phyloP scores from a whole-genome alignment of 1,140 invertebrate species.

The Euglossa dilemma region DNA sequence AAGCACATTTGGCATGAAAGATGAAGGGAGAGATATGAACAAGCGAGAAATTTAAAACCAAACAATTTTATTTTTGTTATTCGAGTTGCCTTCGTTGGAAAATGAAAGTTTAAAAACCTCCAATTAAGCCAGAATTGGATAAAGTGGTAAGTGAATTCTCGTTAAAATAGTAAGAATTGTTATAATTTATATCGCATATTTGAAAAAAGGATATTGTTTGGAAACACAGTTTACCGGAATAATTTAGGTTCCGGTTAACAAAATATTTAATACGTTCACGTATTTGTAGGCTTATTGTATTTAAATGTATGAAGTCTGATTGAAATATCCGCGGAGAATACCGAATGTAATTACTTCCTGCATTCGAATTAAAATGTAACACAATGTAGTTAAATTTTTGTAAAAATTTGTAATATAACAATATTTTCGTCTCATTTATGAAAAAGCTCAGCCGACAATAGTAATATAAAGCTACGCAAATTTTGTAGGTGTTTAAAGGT shows the following conservation, averaged over 20 bases:
- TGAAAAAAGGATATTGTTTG: neutral
- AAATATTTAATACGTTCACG: neutral
- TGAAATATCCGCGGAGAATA: neutral
- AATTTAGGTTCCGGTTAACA: too few species aligned
- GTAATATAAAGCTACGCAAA: neutral
- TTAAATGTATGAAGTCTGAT: neutral
- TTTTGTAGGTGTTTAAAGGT: neutral
- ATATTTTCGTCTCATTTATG: neutral
- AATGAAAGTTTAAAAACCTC: neutral
- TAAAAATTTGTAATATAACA: neutral
- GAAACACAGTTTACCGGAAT: neutral
- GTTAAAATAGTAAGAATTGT: neutral
- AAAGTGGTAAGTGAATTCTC: neutral
- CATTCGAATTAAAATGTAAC: neutral
- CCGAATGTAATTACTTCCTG: neutral
- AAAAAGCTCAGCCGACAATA: neutral
- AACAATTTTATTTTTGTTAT: neutral
- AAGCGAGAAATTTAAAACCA: neutral
- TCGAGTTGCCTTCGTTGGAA: neutral
- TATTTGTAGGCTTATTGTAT: neutral
- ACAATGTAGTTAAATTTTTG: neutral
- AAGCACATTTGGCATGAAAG: neutral
- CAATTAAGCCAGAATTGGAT: neutral
- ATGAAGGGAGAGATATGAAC: neutral
- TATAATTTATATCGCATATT: neutral